Conservation (phyloP, 2,888 invertebrate genomes). For the Minunthozetes semirufus region DNA sequence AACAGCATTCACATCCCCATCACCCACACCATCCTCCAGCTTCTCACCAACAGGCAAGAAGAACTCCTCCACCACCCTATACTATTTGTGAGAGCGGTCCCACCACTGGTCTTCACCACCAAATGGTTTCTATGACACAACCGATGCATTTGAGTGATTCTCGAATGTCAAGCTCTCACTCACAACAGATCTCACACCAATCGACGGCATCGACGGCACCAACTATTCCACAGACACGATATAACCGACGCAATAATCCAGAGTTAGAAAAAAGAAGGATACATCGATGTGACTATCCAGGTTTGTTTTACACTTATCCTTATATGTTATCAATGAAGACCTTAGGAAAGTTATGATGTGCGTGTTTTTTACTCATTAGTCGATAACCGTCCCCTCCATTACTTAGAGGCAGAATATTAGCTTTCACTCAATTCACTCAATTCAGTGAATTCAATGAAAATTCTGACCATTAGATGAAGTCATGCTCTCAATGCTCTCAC, state of each 20-base stretch:
- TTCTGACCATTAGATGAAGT: not conserved
- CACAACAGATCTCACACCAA: not conserved
- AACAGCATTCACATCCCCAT: not conserved
- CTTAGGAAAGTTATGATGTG: not conserved
- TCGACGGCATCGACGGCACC: not conserved
- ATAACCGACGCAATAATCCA: slow-evolving; percentile 91
- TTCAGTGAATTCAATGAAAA: not conserved
- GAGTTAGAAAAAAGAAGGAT: slow-evolving; percentile 91
- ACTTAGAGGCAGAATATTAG: not conserved
- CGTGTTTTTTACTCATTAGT: slow-evolving; percentile 20
- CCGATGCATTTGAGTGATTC: not conserved
- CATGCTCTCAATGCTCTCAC: not conserved
- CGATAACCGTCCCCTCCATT: not conserved
- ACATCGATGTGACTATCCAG: slow-evolving; percentile 92
- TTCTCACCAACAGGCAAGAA: not conserved
- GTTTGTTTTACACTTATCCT: slow-evolving; percentile 48
- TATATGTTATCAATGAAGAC: not conserved
- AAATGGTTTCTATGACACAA: slow-evolving; percentile 15
- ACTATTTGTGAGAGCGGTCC: not conserved
- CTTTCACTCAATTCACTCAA: too few species aligned
- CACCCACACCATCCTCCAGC: not conserved
- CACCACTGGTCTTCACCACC: not conserved
- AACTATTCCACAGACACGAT: slow-evolving; percentile 54
- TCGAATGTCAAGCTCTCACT: slow-evolving; percentile 13
- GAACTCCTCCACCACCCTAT: slow-evolving; percentile 31